Conservation (phyloP, 1,140 invertebrate genomes). For the Pogonus chalceus region DNA sequence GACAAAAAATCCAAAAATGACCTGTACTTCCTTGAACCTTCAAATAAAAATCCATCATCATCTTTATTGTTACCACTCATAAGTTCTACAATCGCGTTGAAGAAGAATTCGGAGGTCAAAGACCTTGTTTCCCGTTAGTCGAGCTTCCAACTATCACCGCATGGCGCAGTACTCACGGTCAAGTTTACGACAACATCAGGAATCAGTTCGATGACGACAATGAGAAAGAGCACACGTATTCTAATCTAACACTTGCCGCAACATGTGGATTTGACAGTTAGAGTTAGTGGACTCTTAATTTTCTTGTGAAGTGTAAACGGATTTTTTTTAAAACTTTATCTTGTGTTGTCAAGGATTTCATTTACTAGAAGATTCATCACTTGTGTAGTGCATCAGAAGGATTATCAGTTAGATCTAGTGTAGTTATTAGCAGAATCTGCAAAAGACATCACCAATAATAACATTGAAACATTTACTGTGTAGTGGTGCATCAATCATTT, state of each 20-base stretch:
- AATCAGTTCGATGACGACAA: constrained; percentile 31
- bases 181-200: constrained; percentile 33
- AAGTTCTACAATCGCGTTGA: background rate
- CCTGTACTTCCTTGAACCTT: constrained; percentile 12
- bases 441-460: too few relatives aligned
- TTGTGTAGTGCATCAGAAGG: background rate
- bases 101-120: constrained; percentile 32
- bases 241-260: constrained; percentile 12
- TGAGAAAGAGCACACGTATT: constrained; percentile 21
- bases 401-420: background rate
- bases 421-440: too few relatives aligned
- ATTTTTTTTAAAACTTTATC: too few relatives aligned
- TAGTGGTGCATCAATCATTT: too few relatives aligned
- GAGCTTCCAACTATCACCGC: constrained; percentile 28
- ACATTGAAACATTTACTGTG: too few relatives aligned
- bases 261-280: constrained; percentile 20
- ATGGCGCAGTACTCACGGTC: constrained; percentile 32
- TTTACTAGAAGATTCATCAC: background rate
- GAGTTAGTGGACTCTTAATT: background rate
- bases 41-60: constrained; percentile 1
- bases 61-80: constrained; percentile 8
- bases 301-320: background rate
- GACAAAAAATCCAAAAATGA: background rate
- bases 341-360: background rate
- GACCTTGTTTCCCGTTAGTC: constrained; percentile 31